Conservation (phyloP, 1,140 invertebrate genomes). For the Halictus rubicundus region DNA sequence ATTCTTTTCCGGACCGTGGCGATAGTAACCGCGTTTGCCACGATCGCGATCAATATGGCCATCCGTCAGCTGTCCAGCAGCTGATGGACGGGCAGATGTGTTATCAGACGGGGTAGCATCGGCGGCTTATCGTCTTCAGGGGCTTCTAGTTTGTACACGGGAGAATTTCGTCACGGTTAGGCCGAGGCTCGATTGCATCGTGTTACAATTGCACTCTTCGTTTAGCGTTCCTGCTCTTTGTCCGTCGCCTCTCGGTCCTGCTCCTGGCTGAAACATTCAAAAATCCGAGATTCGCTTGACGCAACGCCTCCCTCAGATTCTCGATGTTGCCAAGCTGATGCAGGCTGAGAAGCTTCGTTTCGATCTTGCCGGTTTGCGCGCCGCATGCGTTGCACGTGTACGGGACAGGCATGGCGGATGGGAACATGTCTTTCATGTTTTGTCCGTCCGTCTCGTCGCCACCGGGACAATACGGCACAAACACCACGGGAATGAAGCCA, state of each 20-base stretch:
- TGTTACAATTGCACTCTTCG: constrained; percentile 45
- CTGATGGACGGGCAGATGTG: constrained; percentile 51
- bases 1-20: too few relatives aligned
- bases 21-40: background rate
- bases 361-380: constrained; percentile 37
- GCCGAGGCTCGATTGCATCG: background rate
- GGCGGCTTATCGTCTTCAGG: constrained; percentile 30
- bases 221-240: constrained; percentile 50
- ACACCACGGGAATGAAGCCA: constrained; percentile 83
- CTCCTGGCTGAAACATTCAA: constrained; percentile 66
- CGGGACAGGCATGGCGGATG: constrained; percentile 80
- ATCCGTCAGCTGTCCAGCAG: constrained; percentile 66
- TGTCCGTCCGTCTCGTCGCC: constrained; percentile 75
- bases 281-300: constrained; percentile 66
- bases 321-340: constrained; percentile 66
- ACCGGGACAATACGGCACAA: constrained; percentile 82
- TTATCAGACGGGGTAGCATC: too few relatives aligned
- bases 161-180: background rate
- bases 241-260: constrained; percentile 34
- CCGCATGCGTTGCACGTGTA: constrained; percentile 69
- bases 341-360: constrained; percentile 55
- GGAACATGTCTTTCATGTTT: constrained; percentile 81
- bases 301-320: constrained; percentile 59
- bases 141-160: background rate
- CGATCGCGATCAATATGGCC: constrained; percentile 42